Evolutionary conservation across 1,140 invertebrate genomes (phyloP).

Genomic region (Pseudomyrmex gracilis): DNA sequence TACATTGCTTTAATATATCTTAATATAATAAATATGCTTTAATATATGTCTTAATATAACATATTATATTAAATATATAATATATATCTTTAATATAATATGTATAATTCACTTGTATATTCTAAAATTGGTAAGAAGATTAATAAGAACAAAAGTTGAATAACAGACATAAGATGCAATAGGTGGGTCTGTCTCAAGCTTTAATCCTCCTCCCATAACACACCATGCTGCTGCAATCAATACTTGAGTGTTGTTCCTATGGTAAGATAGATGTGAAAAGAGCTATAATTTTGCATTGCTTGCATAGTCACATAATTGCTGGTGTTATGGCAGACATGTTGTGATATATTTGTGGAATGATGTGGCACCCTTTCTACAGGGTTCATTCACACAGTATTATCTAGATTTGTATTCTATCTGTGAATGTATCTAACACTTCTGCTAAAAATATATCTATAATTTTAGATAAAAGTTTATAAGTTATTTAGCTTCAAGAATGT

Average conservation of each 20-base stretch:
- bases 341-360: slow-evolving; percentile 57
- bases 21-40: not conserved
- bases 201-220: slow-evolving; percentile 79
- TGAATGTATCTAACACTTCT: slow-evolving; percentile 1
- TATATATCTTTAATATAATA: not conserved
- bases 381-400: slow-evolving; percentile 29
- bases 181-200: slow-evolving; percentile 78
- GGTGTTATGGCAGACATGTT: slow-evolving; percentile 8
- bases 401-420: not conserved
- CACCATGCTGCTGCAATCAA: slow-evolving; percentile 83
- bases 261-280: slow-evolving; percentile 72
- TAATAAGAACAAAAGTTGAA: slow-evolving; percentile 49
- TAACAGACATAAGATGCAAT: slow-evolving; percentile 74
- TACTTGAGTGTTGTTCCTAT: slow-evolving; percentile 83
- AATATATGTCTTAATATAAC: no score
- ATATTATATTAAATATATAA: no score
- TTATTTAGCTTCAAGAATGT: not conserved
- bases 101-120: not conserved
- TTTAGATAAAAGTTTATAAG: not conserved
- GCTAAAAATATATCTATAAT: not conserved
- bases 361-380: slow-evolving; percentile 51
- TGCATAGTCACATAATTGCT: not conserved
- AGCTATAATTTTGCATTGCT: slow-evolving; percentile 37
- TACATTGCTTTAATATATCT: not conserved
- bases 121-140: slow-evolving; percentile 30